Evolutionary conservation across 2,888 invertebrate species (phyloP), one percentile per base, ranked within the genome.

Genomic region (Nomada fucata): DNA sequence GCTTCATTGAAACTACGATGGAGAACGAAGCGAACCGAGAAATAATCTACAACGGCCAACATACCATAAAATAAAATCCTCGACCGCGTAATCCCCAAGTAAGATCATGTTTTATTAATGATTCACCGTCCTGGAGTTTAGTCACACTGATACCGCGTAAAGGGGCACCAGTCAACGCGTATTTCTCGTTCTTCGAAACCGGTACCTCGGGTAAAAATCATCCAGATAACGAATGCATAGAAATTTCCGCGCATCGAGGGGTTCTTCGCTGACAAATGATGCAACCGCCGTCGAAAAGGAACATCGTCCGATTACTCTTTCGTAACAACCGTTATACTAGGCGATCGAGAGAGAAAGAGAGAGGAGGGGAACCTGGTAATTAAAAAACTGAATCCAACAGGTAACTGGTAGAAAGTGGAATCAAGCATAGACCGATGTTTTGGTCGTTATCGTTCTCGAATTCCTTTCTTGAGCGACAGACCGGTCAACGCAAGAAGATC

Each of bases 31-130:
- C 26, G n/a, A 36, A 47, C 20, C 23, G 18, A 61, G 20, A 61
- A 61, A 63, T 63, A n/a, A 11, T 36, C 42, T 3, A 36, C 4
- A 9, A 42, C 29, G 15, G 13, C 13, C 29, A 10, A 47, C 44
- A 23, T 18, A 2, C 29, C 18, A 36, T 42, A 50, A 76, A 20
- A 9, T 18, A 23, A 15, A 52, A 65, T 72, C 50, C 20, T 59
- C 23, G 18, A 13, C 26, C 29, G 36, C 42, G 67, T 77, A 86
- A 77, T 84, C 79, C 36, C 52, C n/a, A 15, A 77, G 59, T 42
- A 70, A 57, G 52, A 13, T 55, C 18, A 9, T 9, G 23, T 60
- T 73, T 79, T 85, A 85, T 86, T 85, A 76, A 59, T 81, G 83
- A 86, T 83, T 86, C 86, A 86, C 71, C 57, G 75, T 44, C 65